Evolutionary conservation across 2,888 invertebrate genomes (phyloP), one percentile per base, ranked within the genome.

Genomic region (Mythimna ferrago): DNA sequence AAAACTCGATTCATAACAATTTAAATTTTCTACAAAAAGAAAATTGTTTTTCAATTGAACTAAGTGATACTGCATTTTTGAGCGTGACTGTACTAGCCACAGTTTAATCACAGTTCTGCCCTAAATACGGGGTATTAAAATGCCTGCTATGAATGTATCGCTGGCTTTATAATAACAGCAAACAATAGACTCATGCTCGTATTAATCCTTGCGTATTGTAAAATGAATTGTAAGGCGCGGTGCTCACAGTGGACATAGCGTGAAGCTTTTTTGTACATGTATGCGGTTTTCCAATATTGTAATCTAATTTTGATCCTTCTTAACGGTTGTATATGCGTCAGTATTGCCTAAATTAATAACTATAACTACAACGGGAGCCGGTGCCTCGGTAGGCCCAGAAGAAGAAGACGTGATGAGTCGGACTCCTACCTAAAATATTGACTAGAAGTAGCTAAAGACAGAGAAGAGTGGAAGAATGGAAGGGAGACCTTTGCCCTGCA

Each of bases 101-200:
- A 73, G 71, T 78, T 76, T 85, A 79, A 85, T 86, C 81, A 81
- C 62, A 83, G 67, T 71, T 71, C 76, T 61, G 71, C 60, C 81
- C 76, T 76, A 71, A 79, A 78, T 80, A 78, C 75, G 41, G 73
- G 77, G 77, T 83, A 85, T 81, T 84, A 85, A 86, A 78, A 73
- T 76, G 67, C 53, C 70, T 14, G 72, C 71, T 68, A 76, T 76
- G 80, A 74, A 84, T 75, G 70, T 74, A 82, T 77, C 70, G 66
- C 70, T 58, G 66, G 69, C 41, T 72, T 86, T 86, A 71, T 84
- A 84, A 82, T 80, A 78, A 82, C 74, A 64, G 64, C 72, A 76
- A 82, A 86, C 86, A 82, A 86, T 77, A 67, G 80, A 69, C 65
- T 68, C 67, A 48, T 32, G 65, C 62, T 73, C 14, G 53, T 66